These are phyloP conservation scores for Oedothorax gibbosus DNA, from an alignment of 1,140 invertebrate species.

Conservation along the genomic window DNA sequence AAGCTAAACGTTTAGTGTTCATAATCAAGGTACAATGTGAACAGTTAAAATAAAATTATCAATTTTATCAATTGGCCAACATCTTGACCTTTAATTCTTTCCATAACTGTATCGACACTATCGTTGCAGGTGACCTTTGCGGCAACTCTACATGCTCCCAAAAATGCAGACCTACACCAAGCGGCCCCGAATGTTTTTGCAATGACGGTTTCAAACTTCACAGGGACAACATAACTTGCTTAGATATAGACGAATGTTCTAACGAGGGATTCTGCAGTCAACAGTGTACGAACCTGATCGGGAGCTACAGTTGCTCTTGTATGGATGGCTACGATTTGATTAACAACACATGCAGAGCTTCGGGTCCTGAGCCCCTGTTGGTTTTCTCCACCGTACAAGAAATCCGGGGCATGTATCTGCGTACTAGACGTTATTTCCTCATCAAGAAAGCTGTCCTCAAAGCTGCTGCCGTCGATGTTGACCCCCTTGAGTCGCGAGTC, in stretches of 20 bases:
- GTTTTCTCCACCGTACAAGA: conserved; percentile 64
- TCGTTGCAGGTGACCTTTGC: conserved; percentile 62
- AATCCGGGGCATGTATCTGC: conserved; percentile 58
- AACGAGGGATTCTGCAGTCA: conserved; percentile 79
- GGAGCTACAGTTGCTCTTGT: conserved; percentile 86
- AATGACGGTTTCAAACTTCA: conserved; percentile 69
- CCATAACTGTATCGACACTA: not conserved
- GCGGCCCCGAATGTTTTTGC: conserved; percentile 71
- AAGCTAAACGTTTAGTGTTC: not conserved
- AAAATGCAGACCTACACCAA: conserved; percentile 69
- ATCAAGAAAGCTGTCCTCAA: conserved; percentile 11
- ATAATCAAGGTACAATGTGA: not conserved
- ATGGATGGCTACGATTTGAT: conserved; percentile 78
- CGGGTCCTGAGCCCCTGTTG: conserved; percentile 70
- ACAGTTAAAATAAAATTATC: not conserved
- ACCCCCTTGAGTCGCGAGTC: conserved; percentile 72
- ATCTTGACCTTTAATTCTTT: not conserved
- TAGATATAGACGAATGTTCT: conserved; percentile 63
- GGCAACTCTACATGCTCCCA: conserved; percentile 69
- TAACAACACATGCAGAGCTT: conserved; percentile 72
- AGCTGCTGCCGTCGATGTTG: conserved; percentile 77
- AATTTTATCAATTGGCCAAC: not conserved
- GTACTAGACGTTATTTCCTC: conserved; percentile 24
- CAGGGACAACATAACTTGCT: conserved; percentile 68
- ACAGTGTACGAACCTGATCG: conserved; percentile 82